Evolutionary conservation across 2,113 vertebrate genomes (phyloP).

Genomic region (Lepus timidus): DNA sequence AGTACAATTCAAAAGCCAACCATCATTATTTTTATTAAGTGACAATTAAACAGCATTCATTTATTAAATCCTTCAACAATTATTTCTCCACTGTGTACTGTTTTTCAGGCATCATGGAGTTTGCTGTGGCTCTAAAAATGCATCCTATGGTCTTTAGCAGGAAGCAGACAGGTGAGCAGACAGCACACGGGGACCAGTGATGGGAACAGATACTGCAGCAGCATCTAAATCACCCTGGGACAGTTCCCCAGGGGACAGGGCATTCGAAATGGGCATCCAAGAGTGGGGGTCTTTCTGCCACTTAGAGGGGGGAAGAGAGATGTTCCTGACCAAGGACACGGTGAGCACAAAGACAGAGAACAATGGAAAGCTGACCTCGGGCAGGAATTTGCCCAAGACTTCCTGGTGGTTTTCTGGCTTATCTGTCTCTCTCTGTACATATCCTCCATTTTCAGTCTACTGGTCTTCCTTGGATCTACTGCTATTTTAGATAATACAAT

Average conservation of each 20-base stretch:
- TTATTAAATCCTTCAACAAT: background rate
- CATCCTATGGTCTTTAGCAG: background rate
- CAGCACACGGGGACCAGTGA: background rate
- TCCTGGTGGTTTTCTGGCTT: background rate
- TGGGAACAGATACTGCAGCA: background rate
- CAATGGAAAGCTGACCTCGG: background rate
- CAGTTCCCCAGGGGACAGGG: background rate
- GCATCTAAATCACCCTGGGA: too few relatives aligned
- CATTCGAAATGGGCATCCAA: background rate
- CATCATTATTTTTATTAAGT: conserved; percentile 5
- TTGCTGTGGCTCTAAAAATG: background rate
- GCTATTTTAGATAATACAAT: background rate
- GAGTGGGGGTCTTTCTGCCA: background rate
- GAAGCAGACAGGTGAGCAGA: background rate
- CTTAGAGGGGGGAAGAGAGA: background rate
- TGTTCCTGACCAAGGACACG: background rate
- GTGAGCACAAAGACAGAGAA: background rate
- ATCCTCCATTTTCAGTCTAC: background rate
- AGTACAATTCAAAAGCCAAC: conserved; percentile 12
- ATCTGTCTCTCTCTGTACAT: fast-evolving
- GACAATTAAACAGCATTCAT: background rate
- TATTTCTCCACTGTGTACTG: background rate
- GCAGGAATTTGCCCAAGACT: background rate
- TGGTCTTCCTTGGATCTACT: background rate
- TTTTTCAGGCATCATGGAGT: background rate